These are phyloP conservation scores for Uropetala carovei DNA, from an alignment of 2,888 invertebrate species.

Conservation along the genomic window DNA sequence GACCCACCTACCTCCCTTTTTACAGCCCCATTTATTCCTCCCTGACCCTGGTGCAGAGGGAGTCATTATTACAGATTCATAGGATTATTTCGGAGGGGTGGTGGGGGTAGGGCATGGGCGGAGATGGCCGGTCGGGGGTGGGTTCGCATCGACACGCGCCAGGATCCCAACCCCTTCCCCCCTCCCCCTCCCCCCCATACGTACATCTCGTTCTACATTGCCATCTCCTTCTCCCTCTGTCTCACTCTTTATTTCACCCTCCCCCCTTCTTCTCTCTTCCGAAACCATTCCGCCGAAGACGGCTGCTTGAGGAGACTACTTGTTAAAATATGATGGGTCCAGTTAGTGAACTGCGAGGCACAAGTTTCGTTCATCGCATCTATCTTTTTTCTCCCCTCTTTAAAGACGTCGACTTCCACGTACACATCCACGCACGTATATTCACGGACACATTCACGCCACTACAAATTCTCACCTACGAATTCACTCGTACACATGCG, in stretches of 20 bases:
- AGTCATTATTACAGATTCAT: conserved; percentile 56
- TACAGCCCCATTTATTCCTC: conserved; percentile 28
- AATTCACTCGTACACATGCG: not conserved
- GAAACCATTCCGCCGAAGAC: not conserved
- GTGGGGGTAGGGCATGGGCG: not conserved
- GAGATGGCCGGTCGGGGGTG: not conserved
- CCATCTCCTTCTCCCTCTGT: not conserved
- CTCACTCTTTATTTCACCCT: not conserved
- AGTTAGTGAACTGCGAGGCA: not conserved
- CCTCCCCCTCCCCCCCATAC: not conserved
- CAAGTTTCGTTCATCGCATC: not conserved
- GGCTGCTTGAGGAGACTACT: not conserved
- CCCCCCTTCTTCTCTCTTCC: not conserved
- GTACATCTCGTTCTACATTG: not conserved
- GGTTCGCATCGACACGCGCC: conserved; percentile 38
- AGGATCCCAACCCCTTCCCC: not conserved
- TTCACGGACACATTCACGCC: too few relatives aligned
- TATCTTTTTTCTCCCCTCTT: too few relatives aligned
- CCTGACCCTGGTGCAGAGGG: not conserved
- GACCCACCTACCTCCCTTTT: not conserved
- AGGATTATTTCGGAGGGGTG: conserved; percentile 48
- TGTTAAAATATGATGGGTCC: not conserved
- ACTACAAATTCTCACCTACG: too few relatives aligned
- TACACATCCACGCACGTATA: too few relatives aligned
- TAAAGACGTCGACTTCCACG: too few relatives aligned